Base-by-base conservation (phyloP, 2,888 invertebrate species). In the Drosophila neotestacea region DNA sequence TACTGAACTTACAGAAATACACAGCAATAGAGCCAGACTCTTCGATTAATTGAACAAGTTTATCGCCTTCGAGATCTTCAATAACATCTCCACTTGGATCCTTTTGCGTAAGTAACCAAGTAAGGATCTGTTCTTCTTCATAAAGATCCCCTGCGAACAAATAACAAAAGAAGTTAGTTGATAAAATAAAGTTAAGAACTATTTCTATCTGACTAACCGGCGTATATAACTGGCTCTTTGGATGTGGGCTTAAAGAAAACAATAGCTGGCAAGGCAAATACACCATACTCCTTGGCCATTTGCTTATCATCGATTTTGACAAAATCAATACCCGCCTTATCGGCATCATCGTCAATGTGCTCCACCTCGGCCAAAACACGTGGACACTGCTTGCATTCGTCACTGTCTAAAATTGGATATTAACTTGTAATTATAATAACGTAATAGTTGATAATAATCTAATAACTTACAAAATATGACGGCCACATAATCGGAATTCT, bases 381-480 rank as follows among this genome's bases (percentile, higher is more conserved):
- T 80, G 96, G 96, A 91, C 98, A 98, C 93, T 98, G 98, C 93
- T 97, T 98, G 94, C 98, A 98, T 93, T 98, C 97, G 94, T 96
- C 96, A 94, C 97, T 97, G 94, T 97, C 98, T 98, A 89, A n/a
- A 55, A 27, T 42, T 41, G 4, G 42, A 44, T 11, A 16, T 1
- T 36, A 28, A 13, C 32, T 36, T 27, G 6, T 27, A 30, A 7
- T 27, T 9, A 39, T 5, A 4, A 9, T 39, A 0, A 0, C 0
- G 1, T 11, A 11, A 7, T 27, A 13, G n/a, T 28, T 28, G 11
- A 46, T 39, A 2, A 1, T 0, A 27, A 7, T 2, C 7, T 6
- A 11, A 10, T 30, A 2, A 95, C 96, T 96, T 94, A 98, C 98
- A 98, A 94, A 98, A 97, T 93, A 98, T 97, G 58, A 97, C 97